Percentiles rank a stretch among this genome's conserved stretches.
These are phyloP conservation scores for Grus americana DNA, from an alignment of 2,113 vertebrate species.

Conservation along the genomic window DNA sequence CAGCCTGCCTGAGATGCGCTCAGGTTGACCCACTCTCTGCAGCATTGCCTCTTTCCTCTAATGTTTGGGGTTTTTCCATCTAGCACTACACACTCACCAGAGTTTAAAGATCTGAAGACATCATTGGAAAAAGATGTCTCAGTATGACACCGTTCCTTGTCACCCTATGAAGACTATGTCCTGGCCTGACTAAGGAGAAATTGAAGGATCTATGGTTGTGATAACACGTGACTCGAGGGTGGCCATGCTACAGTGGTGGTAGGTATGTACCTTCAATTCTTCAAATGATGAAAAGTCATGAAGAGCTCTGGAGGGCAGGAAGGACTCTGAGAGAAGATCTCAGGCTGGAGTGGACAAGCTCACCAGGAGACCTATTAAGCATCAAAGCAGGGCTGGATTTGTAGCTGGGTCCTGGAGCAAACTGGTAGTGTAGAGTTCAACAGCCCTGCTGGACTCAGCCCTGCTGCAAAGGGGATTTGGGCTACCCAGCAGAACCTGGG, in stretches of 20 bases:
- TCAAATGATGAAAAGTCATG: not conserved
- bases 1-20: not conserved
- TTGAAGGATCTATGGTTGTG: rapidly evolving
- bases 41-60: not conserved
- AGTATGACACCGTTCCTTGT: not conserved
- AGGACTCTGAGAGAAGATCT: not conserved
- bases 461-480: not conserved
- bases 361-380: not conserved
- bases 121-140: not conserved
- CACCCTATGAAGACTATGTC: not conserved
- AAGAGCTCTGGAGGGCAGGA: not conserved
- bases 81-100: not conserved
- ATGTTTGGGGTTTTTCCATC: not conserved
- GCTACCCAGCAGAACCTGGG: not conserved
- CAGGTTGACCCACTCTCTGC: rapidly evolving
- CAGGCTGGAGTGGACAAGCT: not conserved
- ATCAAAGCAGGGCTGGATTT: not conserved
- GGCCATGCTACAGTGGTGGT: not conserved
- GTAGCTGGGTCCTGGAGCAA: not conserved
- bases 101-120: not conserved
- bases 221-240: not conserved
- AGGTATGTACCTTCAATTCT: not conserved
- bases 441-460: not conserved
- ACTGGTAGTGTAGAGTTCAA: not conserved
- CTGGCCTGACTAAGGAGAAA: not conserved